Evolutionary conservation across 2,113 vertebrate species (phyloP), one percentile per base, ranked within the genome.

Genomic region (Phaetusa simplex): DNA sequence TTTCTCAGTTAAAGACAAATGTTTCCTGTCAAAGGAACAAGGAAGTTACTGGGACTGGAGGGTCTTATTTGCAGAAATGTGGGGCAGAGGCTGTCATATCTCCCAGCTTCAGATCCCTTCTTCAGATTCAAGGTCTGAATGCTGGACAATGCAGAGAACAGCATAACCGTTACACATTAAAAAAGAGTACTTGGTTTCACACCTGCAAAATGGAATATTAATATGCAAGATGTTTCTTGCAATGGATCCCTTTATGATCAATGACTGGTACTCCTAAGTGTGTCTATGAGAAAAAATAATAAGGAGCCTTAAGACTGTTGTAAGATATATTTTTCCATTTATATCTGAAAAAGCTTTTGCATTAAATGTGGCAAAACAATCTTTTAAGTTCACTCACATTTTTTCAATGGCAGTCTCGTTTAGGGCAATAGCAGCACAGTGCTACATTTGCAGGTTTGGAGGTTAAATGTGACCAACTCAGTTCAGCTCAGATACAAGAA

Each of bases 401-500:
- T 81, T 93, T 80, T 87, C 72, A 74, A n/a, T 45, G 56, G 76
- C 34, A 91, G 32, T 64, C 84, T 97, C 3, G 1, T 69, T 96
- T 93, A 90, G 70, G 65, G 55, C 94, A 94, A 86, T 11, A 87
- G 58, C 49, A 96, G 32, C 18, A 53, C 77, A 70, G 53, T 59
- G 83, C 82, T 95, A 55, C 86, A 71, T 88, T 96, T 49, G 59
- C 42, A 82, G 82, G 90, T 81, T 50, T 90, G 76, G 72, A 96
- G 95, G 96, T 97, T 97, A 97, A 95, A 73, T 80, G 45, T 53
- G 85, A 86, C 62, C 5, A 10, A 59, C 36, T 88, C 58, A 72
- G 69, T 95, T 95, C 97, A 97, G 87, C 93, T 72, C 89, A 94
- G 86, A 88, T 66, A 95, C 69, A 93, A 83, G 52, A 45, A 91